These are phyloP conservation scores for Cebidichthys violaceus DNA, from an alignment of 2,113 vertebrate genomes.

Conservation along the genomic window DNA sequence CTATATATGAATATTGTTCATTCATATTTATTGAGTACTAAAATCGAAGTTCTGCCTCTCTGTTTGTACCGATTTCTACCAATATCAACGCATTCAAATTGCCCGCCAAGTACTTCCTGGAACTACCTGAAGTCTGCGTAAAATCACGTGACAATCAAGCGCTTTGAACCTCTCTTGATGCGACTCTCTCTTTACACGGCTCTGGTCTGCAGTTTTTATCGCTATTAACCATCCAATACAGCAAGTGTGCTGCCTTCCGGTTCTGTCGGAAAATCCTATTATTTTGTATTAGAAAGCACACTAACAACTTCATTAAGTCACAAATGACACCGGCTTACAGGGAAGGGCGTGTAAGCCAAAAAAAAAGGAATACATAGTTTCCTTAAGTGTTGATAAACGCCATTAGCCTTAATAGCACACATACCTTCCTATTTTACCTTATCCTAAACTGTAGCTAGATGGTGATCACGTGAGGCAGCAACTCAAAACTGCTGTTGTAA, in stretches of 20 bases:
- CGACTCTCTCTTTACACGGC: too few relatives aligned
- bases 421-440: neutral
- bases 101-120: too few relatives aligned
- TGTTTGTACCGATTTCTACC: too few relatives aligned
- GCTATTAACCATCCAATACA: slow-evolving; percentile 6
- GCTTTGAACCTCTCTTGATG: too few relatives aligned
- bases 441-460: neutral
- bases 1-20: too few relatives aligned
- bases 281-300: neutral
- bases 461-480: neutral
- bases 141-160: too few relatives aligned
- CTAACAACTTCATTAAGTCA: neutral
- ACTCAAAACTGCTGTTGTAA: neutral
- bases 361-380: neutral
- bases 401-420: neutral
- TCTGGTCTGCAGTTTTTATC: slow-evolving; percentile 39
- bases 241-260: slow-evolving; percentile 13
- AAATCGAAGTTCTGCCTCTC: too few relatives aligned
- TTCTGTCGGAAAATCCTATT: neutral
- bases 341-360: neutral
- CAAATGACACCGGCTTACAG: neutral
- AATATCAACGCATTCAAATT: too few relatives aligned
- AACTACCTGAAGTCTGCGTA: too few relatives aligned
- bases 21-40: too few relatives aligned
- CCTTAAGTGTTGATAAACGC: neutral